Percentiles rank a stretch among this genome's conserved stretches.
Conservation (phyloP, 1,140 invertebrate species). For the Mamestra configurata region DNA sequence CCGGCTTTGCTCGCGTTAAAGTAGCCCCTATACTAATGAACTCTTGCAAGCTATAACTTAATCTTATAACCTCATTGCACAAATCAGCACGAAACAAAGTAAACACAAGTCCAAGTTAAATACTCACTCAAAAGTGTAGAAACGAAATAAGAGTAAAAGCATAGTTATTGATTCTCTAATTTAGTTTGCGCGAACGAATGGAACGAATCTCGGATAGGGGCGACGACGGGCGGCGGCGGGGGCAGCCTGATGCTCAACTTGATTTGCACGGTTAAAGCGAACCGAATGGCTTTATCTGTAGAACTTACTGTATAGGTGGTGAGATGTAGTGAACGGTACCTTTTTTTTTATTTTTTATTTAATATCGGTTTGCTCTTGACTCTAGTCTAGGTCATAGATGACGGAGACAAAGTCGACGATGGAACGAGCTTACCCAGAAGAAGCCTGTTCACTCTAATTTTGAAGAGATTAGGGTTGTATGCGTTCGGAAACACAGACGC, state of each 20-base stretch:
- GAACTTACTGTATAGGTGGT: neutral
- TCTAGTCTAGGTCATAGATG: no score
- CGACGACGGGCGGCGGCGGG: neutral
- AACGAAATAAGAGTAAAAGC: slow-evolving; percentile 25
- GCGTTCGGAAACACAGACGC: no score
- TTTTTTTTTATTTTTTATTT: no score
- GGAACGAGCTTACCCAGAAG: no score
- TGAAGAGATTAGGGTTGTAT: no score
- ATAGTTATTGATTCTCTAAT: slow-evolving; percentile 39
- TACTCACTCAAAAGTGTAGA: slow-evolving; percentile 11
- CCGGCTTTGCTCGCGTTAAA: no score
- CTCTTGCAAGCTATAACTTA: neutral
- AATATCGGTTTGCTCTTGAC: no score
- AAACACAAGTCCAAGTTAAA: slow-evolving; percentile 1
- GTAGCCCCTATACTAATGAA: no score
- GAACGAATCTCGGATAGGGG: slow-evolving; percentile 28
- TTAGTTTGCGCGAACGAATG: slow-evolving; percentile 23
- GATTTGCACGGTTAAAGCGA: slow-evolving; percentile 25
- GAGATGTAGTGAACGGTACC: neutral
- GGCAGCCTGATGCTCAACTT: neutral
- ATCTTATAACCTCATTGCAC: neutral
- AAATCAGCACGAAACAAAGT: slow-evolving; percentile 3
- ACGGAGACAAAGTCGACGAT: no score
- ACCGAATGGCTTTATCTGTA: slow-evolving; percentile 3
- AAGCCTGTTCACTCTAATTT: no score